Conservation (phyloP, 2,888 invertebrate genomes). For the Sphaerolaimus hirsutus region DNA sequence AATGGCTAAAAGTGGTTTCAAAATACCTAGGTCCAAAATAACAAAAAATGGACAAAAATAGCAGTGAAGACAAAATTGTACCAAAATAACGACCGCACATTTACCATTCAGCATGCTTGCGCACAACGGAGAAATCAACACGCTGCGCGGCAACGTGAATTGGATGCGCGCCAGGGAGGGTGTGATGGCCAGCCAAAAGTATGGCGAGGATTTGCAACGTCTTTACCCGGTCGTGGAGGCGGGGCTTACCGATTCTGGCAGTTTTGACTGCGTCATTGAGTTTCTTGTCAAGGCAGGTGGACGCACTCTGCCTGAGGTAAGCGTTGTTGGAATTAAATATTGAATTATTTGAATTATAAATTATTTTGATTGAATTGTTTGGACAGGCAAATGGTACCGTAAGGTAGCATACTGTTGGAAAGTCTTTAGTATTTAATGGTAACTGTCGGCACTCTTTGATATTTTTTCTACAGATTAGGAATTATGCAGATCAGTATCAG, state of each 20-base stretch:
- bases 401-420: too few relatives aligned
- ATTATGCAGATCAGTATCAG: too few relatives aligned
- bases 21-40: too few relatives aligned
- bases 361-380: not conserved
- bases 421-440: too few relatives aligned
- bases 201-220: slow-evolving; percentile 55
- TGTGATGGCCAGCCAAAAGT: slow-evolving; percentile 30
- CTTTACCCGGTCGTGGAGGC: slow-evolving; percentile 92
- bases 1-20: too few relatives aligned
- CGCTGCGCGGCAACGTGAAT: slow-evolving; percentile 87
- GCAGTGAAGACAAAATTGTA: too few relatives aligned
- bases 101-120: slow-evolving; percentile 54
- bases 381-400: not conserved
- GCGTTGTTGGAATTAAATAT: not conserved
- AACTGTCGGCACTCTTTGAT: too few relatives aligned
- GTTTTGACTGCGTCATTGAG: slow-evolving; percentile 87
- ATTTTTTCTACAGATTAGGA: too few relatives aligned
- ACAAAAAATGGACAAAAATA: too few relatives aligned
- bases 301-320: slow-evolving; percentile 56
- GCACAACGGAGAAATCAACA: slow-evolving; percentile 98
- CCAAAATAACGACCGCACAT: too few relatives aligned
- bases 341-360: too few relatives aligned
- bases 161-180: slow-evolving; percentile 95
- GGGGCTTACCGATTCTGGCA: slow-evolving; percentile 87
- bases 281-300: slow-evolving; percentile 79